Evolutionary conservation across 92 coral and sea anemone species (phyloP).

Genomic region (Palythoa caribaeorum): DNA sequence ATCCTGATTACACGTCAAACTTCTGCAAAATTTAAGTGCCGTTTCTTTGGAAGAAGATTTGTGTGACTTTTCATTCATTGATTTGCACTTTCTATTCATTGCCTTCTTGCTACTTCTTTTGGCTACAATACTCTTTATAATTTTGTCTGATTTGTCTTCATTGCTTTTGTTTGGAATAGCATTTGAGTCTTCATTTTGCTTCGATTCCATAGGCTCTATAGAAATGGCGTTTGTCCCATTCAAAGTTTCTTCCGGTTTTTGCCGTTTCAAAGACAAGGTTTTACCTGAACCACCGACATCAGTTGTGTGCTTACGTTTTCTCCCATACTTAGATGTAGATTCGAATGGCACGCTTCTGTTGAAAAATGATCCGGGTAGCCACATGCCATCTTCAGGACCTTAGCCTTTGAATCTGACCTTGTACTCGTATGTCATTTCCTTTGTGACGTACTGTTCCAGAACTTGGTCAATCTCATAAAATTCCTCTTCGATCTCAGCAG

Average conservation of each 20-base stretch:
- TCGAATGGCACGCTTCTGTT: constrained; percentile 51
- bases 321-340: background rate
- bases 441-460: constrained; percentile 35
- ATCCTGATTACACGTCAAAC: background rate
- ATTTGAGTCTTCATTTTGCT: background rate
- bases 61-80: background rate
- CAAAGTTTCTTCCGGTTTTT: background rate
- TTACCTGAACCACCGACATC: background rate
- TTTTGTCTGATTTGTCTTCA: background rate
- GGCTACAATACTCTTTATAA: background rate
- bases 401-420: constrained; percentile 66
- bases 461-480: constrained; percentile 61
- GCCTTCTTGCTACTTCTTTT: constrained; percentile 4
- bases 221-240: background rate
- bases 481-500: constrained; percentile 46
- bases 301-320: constrained; percentile 4
- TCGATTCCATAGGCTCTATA: background rate
- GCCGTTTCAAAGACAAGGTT: background rate
- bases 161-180: background rate
- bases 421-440: constrained; percentile 40
- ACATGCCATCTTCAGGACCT: constrained; percentile 61
- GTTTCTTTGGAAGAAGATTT: background rate
- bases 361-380: constrained; percentile 68
- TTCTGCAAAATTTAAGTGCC: background rate
- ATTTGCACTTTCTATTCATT: background rate